Evolutionary conservation across 2,113 vertebrate genomes (phyloP).

Genomic region (Sciurus niger): DNA sequence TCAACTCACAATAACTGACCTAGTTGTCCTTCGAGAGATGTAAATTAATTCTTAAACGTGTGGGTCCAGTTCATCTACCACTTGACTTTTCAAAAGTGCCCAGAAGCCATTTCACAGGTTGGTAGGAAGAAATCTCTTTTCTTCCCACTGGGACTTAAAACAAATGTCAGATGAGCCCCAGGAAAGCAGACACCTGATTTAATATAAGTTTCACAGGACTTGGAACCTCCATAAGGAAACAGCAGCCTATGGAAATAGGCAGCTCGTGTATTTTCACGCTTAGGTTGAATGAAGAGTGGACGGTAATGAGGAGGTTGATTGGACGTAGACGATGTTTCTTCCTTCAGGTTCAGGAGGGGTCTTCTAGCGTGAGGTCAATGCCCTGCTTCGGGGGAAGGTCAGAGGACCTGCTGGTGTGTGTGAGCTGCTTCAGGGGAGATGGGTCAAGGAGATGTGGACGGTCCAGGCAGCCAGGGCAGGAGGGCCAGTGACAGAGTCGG

Average conservation of each 20-base stretch:
- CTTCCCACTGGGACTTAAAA: background rate
- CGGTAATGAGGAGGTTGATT: no score
- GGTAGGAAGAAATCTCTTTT: background rate
- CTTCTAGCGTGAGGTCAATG: no score
- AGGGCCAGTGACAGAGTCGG: no score
- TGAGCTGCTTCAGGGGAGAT: background rate
- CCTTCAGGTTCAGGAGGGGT: rapidly evolving
- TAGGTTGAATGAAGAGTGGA: background rate
- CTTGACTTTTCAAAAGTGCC: background rate
- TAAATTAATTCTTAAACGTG: rapidly evolving
- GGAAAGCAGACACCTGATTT: background rate
- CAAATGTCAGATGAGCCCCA: background rate
- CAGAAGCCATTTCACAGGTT: background rate
- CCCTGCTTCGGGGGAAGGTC: background rate
- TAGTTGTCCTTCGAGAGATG: no score
- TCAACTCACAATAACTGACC: no score
- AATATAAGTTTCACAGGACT: no score
- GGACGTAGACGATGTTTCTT: no score
- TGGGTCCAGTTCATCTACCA: rapidly evolving
- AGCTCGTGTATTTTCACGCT: background rate
- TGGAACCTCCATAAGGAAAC: background rate
- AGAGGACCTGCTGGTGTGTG: background rate
- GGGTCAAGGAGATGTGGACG: no score
- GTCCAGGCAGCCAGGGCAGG: no score
- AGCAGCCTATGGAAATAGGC: background rate